Percentiles rank a stretch among this genome's conserved stretches.
These are phyloP conservation scores for Campoplex capitator DNA, from an alignment of 2,888 invertebrate genomes.

Conservation along the genomic window DNA sequence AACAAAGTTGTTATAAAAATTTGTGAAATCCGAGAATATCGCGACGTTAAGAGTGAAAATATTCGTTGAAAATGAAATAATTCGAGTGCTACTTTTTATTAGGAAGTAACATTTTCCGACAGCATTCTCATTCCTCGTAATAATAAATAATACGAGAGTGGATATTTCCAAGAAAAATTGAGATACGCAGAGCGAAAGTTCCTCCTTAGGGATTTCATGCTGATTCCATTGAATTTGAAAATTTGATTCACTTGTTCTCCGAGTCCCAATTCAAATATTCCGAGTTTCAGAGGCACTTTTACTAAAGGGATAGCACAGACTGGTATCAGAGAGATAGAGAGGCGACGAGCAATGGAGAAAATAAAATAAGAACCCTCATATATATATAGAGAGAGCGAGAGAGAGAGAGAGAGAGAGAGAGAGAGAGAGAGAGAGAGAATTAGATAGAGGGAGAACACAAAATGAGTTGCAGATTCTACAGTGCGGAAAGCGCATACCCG, in stretches of 20 bases:
- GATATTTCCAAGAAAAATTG: not conserved
- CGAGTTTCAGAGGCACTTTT: slow-evolving; percentile 12
- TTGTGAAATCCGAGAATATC: no score
- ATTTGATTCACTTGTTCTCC: not conserved
- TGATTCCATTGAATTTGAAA: slow-evolving; percentile 19
- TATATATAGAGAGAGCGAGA: slow-evolving; percentile 1
- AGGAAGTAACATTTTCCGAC: not conserved
- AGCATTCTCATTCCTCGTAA: not conserved
- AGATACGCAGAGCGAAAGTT: not conserved
- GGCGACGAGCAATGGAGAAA: not conserved
- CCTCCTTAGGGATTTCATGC: not conserved
- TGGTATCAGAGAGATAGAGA: not conserved
- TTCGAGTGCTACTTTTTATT: no score
- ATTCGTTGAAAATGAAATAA: no score
- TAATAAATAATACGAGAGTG: not conserved
- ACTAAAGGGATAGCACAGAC: not conserved
- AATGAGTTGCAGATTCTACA: slow-evolving; percentile 69
- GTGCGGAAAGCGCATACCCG: slow-evolving; percentile 26
- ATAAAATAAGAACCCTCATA: not conserved
- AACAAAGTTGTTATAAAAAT: no score
- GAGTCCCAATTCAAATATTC: not conserved
- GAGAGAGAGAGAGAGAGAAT: slow-evolving; percentile 1
- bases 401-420: not conserved
- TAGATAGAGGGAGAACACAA: slow-evolving; percentile 32
- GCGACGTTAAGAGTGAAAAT: no score